Evolutionary conservation across 2,797 vertebrate species (phyloP).

Genomic region (Lepus oiostolus): DNA sequence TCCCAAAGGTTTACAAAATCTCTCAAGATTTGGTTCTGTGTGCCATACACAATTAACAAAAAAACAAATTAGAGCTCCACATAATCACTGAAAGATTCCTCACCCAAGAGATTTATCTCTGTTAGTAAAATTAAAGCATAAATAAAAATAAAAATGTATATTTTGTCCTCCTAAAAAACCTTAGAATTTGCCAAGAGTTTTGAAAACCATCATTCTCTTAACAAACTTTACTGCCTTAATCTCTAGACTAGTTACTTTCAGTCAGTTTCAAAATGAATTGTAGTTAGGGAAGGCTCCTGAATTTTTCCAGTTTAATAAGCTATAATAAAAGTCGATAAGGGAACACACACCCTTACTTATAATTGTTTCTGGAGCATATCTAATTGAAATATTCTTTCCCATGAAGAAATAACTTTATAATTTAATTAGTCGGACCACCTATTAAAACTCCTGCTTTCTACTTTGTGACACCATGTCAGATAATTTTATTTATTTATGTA

Average conservation of each 20-base stretch:
- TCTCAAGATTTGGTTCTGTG: not conserved
- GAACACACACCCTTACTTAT: no score
- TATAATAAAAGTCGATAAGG: not conserved
- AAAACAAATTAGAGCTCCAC: not conserved
- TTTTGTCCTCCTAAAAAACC: not conserved
- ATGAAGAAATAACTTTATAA: no score
- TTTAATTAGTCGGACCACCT: no score
- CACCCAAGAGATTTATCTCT: not conserved
- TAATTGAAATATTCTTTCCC: no score
- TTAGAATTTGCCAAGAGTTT: not conserved
- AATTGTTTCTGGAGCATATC: no score
- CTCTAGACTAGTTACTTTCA: not conserved
- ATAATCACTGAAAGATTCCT: conserved; percentile 10
- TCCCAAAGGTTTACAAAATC: conserved; percentile 20
- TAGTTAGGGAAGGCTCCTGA: not conserved
- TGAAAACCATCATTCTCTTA: not conserved
- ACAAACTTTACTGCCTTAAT: not conserved
- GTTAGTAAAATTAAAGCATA: not conserved
- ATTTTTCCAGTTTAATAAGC: not conserved
- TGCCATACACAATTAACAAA: not conserved
- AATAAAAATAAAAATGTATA: not conserved
- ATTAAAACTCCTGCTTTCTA: no score
- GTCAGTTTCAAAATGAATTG: not conserved
- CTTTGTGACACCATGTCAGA: no score
- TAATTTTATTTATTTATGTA: no score